Conservation (phyloP, 2,113 vertebrate species). For the Leptobrachium leishanense region DNA sequence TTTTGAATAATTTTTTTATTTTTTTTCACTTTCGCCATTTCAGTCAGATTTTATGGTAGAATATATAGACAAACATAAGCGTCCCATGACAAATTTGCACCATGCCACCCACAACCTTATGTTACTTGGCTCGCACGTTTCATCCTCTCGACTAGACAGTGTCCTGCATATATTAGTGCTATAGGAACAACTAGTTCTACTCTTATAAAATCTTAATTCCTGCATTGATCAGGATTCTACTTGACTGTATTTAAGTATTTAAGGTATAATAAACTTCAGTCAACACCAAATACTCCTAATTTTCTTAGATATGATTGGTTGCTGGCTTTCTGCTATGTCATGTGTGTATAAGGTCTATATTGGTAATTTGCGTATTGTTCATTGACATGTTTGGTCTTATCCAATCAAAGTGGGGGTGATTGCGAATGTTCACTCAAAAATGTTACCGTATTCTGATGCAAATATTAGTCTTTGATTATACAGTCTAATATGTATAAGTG, state of each 20-base stretch:
- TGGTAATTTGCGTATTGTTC: too few relatives aligned
- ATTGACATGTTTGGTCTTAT: too few relatives aligned
- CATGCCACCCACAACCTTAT: slow-evolving; percentile 30
- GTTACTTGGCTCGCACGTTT: slow-evolving; percentile 22
- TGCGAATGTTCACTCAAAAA: background rate
- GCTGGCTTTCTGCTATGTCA: background rate
- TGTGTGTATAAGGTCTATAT: too few relatives aligned
- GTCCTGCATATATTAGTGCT: slow-evolving; percentile 27
- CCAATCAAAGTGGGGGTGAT: background rate
- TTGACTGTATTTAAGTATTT: too few relatives aligned
- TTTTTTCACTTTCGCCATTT: slow-evolving; percentile 39
- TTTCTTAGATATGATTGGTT: background rate
- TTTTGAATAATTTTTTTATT: slow-evolving; percentile 29
- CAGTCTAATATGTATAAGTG: background rate
- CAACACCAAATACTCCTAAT: background rate
- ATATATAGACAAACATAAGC: slow-evolving; percentile 37
- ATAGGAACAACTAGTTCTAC: background rate
- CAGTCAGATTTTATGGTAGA: slow-evolving; percentile 34
- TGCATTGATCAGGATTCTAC: background rate
- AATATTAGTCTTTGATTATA: background rate
- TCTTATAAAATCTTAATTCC: background rate
- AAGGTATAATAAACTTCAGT: too few relatives aligned
- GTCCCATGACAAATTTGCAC: slow-evolving; percentile 43
- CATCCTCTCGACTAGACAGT: slow-evolving; percentile 26
- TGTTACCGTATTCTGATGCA: background rate